Conservation (phyloP, 2,113 vertebrate genomes). For the Emydura subglobosa region DNA sequence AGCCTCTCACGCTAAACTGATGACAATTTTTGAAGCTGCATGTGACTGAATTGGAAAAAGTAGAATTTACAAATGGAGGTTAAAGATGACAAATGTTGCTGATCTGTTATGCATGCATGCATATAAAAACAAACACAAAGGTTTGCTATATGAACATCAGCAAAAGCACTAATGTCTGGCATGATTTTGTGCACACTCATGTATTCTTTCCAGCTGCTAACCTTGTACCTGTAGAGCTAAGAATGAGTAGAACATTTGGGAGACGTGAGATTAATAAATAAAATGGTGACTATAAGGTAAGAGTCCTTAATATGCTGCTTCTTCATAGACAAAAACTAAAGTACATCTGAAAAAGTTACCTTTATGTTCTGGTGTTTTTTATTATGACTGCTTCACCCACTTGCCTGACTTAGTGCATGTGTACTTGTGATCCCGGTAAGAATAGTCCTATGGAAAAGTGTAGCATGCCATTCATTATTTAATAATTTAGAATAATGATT, state of each 20-base stretch:
- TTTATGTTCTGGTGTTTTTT: neutral
- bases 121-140: slow-evolving; percentile 41
- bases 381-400: neutral
- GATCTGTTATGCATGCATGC: slow-evolving; percentile 68
- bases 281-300: slow-evolving; percentile 8
- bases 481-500: neutral
- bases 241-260: slow-evolving; percentile 4
- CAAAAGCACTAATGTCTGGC: neutral
- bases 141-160: neutral
- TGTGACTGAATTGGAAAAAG: slow-evolving; percentile 48
- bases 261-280: neutral
- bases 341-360: neutral
- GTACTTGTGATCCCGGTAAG: neutral
- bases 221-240: slow-evolving; percentile 30
- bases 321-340: neutral
- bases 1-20: slow-evolving; percentile 26
- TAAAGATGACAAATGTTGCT: neutral
- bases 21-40: slow-evolving; percentile 13
- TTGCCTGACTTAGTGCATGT: neutral
- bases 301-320: neutral
- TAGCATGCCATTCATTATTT: neutral
- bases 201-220: slow-evolving; percentile 5
- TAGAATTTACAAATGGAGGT: slow-evolving; percentile 18
- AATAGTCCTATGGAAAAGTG: neutral
- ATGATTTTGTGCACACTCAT: neutral